phyloP scores from a whole-genome alignment of 2,888 invertebrate genomes.

The Eupeodes luniger region DNA sequence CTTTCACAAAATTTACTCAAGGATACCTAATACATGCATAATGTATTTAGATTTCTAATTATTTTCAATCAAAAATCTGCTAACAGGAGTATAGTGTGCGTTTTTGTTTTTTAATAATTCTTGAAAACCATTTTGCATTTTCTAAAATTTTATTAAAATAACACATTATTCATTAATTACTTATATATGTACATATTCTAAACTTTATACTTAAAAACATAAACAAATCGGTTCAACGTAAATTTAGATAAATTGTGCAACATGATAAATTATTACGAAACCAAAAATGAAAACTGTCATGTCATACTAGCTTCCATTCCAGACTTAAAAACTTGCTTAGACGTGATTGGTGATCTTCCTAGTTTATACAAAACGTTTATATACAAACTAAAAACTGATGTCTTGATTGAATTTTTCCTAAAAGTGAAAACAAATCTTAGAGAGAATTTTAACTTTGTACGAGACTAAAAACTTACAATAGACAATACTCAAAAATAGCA shows the following conservation, averaged over 20 bases:
- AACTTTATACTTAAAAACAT: not conserved
- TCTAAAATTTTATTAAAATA: not conserved
- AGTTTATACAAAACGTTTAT: constrained; percentile 80
- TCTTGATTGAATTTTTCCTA: constrained; percentile 78
- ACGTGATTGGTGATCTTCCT: constrained; percentile 85
- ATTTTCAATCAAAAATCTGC: no score
- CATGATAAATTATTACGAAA: not conserved
- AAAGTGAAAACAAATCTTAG: constrained; percentile 38
- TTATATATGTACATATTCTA: not conserved
- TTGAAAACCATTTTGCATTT: not conserved
- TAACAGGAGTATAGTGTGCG: no score
- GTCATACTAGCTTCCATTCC: not conserved
- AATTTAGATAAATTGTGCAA: not conserved
- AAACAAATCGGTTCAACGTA: not conserved
- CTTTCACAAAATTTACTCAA: no score
- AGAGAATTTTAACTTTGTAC: not conserved
- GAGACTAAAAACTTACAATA: constrained; percentile 78
- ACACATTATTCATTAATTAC: not conserved
- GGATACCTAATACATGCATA: no score
- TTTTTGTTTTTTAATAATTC: no score
- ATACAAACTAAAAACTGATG: constrained; percentile 79
- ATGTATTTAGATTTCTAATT: no score
- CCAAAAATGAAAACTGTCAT: not conserved
- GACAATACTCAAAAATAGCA: constrained; percentile 81
- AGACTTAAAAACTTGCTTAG: constrained; percentile 58